A percentile compares a stretch with the other conserved stretches of the same genome.
phyloP scores from a whole-genome alignment of 2,797 vertebrate species.

The Pangasius mekongensis region DNA sequence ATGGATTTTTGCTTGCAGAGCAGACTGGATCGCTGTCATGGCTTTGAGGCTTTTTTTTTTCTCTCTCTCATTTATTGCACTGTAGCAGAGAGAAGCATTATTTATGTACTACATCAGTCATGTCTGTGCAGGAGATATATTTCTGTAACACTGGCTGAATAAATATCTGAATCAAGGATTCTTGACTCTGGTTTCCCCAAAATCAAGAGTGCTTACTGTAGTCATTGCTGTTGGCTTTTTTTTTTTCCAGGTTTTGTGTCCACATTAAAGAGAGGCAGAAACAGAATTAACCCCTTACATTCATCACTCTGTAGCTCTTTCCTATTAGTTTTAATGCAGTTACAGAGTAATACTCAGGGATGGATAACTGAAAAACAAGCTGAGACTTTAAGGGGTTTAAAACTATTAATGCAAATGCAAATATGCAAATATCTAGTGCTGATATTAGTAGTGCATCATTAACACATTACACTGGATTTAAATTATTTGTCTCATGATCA shows the following conservation, averaged over 20 bases:
- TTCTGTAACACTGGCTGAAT: neutral
- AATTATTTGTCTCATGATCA: neutral
- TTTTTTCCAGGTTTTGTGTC: neutral
- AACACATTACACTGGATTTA: neutral
- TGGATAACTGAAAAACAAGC: neutral
- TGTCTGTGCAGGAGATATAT: neutral
- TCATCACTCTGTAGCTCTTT: neutral
- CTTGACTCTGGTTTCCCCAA: neutral
- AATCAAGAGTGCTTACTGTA: neutral
- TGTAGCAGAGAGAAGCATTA: neutral
- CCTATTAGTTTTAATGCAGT: neutral
- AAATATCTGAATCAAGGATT: conserved; percentile 10
- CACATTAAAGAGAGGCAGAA: neutral
- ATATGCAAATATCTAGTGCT: neutral
- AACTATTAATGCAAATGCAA: neutral
- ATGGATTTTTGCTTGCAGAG: neutral
- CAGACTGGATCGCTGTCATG: neutral
- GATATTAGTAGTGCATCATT: neutral
- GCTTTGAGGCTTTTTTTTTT: neutral
- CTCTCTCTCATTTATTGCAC: conserved; percentile 13
- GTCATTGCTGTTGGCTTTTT: neutral
- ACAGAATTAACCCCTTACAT: conserved; percentile 9
- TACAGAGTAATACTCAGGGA: neutral
- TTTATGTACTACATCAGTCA: neutral
- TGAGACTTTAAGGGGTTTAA: neutral